These are phyloP conservation scores for Eulemur albifrons DNA, from an alignment of 2,797 vertebrate genomes.

Conservation along the genomic window DNA sequence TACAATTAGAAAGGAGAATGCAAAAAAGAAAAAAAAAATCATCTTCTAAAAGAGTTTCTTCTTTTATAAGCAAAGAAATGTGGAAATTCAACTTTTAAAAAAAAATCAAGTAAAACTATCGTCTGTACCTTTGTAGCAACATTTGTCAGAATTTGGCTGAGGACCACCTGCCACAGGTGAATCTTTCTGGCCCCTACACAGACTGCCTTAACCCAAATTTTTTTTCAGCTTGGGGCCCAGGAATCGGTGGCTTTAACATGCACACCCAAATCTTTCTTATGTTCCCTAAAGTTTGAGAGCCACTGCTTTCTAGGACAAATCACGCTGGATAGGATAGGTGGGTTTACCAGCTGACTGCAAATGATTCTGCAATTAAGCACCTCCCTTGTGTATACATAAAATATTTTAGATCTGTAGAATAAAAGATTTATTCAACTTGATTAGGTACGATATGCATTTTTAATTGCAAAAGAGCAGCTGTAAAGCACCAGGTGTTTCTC, in stretches of 20 bases:
- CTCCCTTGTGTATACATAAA: slow-evolving; percentile 43
- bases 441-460: slow-evolving; percentile 55
- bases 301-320: neutral
- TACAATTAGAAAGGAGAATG: too few relatives aligned
- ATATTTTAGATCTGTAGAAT: slow-evolving; percentile 59
- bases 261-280: neutral
- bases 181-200: neutral
- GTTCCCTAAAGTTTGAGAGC: neutral
- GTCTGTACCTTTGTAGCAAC: neutral
- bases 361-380: neutral
- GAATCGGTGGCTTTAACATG: neutral
- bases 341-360: slow-evolving; percentile 6
- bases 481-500: slow-evolving; percentile 65
- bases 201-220: neutral
- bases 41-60: neutral
- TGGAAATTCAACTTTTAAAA: neutral
- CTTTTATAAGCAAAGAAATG: neutral
- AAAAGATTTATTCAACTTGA: slow-evolving; percentile 62
- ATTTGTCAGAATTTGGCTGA: neutral
- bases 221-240: neutral
- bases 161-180: neutral
- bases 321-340: neutral
- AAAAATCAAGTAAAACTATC: neutral
- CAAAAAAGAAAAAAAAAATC: neutral
- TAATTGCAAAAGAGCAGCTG: slow-evolving; percentile 69